Conservation (phyloP, 2,888 invertebrate species). For the Neoitamus cyanurus region DNA sequence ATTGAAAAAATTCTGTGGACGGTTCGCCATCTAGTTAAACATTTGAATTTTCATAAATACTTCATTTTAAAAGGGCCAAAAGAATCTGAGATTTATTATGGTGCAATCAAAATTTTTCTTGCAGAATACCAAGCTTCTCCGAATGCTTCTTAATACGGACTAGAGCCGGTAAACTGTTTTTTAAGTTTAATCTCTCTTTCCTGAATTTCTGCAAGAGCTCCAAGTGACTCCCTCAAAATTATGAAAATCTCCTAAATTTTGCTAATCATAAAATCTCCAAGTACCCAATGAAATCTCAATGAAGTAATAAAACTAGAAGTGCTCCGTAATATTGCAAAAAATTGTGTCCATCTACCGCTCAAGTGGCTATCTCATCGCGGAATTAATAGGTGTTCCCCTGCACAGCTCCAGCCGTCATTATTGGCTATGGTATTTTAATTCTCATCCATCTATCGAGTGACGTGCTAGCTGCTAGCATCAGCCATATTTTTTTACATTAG, state of each 20-base stretch:
- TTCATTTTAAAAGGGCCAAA: too few species aligned
- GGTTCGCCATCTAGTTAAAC: too few species aligned
- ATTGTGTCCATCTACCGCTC: not conserved
- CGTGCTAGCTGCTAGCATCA: not conserved
- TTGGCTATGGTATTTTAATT: not conserved
- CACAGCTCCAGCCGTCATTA: not conserved
- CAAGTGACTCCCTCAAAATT: not conserved
- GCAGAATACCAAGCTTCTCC: too few species aligned
- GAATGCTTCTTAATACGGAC: too few species aligned
- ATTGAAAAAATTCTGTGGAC: too few species aligned
- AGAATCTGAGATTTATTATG: too few species aligned
- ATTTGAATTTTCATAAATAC: too few species aligned
- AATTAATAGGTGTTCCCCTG: not conserved
- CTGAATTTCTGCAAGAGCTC: not conserved
- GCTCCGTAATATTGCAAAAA: not conserved
- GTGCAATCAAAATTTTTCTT: too few species aligned
- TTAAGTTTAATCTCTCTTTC: not conserved
- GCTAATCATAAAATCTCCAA: not conserved
- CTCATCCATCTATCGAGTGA: not conserved
- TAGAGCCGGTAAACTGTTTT: too few species aligned
- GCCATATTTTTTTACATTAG: conserved; percentile 11
- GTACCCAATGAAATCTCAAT: not conserved
- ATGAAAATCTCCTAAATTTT: not conserved
- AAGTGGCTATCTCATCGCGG: not conserved
- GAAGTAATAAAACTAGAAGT: not conserved